Conservation (phyloP, 2,113 vertebrate species). For the Tympanuchus pallidicinctus region DNA sequence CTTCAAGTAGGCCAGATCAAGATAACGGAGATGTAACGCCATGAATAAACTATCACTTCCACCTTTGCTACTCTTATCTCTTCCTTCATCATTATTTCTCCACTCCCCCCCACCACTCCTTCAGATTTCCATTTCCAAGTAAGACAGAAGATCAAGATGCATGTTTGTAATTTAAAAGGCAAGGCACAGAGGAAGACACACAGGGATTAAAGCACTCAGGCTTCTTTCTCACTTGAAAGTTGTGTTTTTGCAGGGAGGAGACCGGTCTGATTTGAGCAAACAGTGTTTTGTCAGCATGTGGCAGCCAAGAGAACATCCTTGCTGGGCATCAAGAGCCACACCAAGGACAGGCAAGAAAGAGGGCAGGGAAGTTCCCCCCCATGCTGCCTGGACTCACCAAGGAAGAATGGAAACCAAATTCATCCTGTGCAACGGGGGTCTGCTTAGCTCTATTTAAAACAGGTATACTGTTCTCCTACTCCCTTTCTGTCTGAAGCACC, state of each 20-base stretch:
- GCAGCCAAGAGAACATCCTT: not conserved
- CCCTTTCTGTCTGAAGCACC: not conserved
- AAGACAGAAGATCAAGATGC: slow-evolving; percentile 20
- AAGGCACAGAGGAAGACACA: slow-evolving; percentile 9
- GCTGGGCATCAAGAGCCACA: not conserved
- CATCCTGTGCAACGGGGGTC: not conserved
- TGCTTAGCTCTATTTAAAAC: not conserved
- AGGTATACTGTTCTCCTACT: not conserved
- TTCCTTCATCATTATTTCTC: slow-evolving; percentile 60
- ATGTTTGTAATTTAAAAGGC: slow-evolving; percentile 39
- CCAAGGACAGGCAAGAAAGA: not conserved
- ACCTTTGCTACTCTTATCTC: slow-evolving; percentile 67
- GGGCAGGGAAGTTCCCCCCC: slow-evolving; percentile 10
- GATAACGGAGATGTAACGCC: slow-evolving; percentile 52
- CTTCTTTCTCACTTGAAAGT: slow-evolving; percentile 2
- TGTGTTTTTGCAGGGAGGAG: slow-evolving; percentile 21
- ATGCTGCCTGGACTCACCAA: not conserved
- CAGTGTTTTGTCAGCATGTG: slow-evolving; percentile 1
- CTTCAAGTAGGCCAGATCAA: slow-evolving; percentile 64
- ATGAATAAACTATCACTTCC: slow-evolving; percentile 72
- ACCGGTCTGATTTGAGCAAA: not conserved
- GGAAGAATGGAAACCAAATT: not conserved
- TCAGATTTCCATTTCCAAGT: slow-evolving; percentile 64
- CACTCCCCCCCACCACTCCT: slow-evolving; percentile 56
- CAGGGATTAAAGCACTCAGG: slow-evolving; percentile 32